Evolutionary conservation across 1,140 invertebrate species (phyloP).

Genomic region (Geopemphigus sp.): DNA sequence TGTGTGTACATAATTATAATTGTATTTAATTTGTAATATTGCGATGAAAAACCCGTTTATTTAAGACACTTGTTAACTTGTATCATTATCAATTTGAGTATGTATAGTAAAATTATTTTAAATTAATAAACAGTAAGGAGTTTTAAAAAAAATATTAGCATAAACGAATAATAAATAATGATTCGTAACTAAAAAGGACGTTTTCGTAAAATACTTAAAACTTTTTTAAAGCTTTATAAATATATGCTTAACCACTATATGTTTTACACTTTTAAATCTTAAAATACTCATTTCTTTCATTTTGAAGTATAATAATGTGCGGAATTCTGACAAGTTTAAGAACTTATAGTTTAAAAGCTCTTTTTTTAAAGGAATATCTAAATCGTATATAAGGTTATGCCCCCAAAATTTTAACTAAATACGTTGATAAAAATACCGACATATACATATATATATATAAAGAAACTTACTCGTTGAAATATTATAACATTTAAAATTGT

Average conservation of each 20-base stretch:
- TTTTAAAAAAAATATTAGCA: not conserved
- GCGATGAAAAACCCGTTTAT: no score
- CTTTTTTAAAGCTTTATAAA: not conserved
- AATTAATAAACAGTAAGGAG: not conserved
- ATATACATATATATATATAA: no score
- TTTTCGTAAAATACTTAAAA: conserved; percentile 24
- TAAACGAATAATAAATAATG: conserved; percentile 27
- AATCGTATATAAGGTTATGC: not conserved
- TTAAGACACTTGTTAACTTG: no score
- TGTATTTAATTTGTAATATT: no score
- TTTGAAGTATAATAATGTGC: not conserved
- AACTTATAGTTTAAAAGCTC: conserved; percentile 10
- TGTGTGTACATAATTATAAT: no score
- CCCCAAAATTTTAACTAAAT: not conserved
- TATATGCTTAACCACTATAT: not conserved
- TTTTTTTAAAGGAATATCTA: not conserved
- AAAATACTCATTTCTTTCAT: not conserved
- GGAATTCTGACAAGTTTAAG: not conserved
- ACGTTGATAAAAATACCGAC: no score
- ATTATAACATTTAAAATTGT: no score
- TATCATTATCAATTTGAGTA: no score
- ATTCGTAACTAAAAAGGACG: not conserved
- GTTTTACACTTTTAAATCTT: conserved; percentile 23
- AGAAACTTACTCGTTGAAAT: no score
- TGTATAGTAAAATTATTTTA: not conserved